Evolutionary conservation across 2,797 vertebrate species (phyloP), one percentile per base, ranked within the genome.

Genomic region (Heteromormyrus szaboi): DNA sequence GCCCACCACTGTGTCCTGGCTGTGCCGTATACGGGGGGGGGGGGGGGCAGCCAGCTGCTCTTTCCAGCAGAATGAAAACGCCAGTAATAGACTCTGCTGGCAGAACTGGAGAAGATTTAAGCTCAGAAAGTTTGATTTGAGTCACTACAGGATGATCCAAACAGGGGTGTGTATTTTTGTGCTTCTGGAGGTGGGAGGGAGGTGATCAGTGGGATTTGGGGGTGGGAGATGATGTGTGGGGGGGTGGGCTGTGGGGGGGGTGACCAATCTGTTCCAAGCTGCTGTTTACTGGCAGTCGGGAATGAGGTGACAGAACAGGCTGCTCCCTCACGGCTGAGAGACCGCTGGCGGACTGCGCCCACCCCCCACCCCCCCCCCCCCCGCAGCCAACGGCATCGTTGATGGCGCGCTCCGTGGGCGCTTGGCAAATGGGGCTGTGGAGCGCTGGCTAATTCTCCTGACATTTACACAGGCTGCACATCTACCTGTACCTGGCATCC

Each of bases 221-320:
- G 56, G 56, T 62, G n/a, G 22, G 59, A 62, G 59, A 25, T 62
- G 59, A 62, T 62, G 22, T 62, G 59, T 25, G 56, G 56, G 56
- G 56, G n/a, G 56, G 53, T 22, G 56, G n/a, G 56, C 2, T 22
- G 54, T 19, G 54, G 56, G 94, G 93, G 94, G 93, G 94, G 93
- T 92, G 94, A 44, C 94, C 95, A 95, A 95, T 96, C 94, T 95
- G 94, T 94, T 95, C 91, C 93, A 93, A 95, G 95, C 93, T 93
- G 95, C 95, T 65, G 89, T 89, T 53, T 19, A 17, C 86, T 94
- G 90, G 94, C 93, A 94, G 94, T 93, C 94, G 94, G 95, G 95
- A 94, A 94, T 93, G 92, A 95, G 94, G 93, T 95, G 93, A 95
- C 94, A 95, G 94, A 94, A 81, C 89, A 90, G 83, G 56, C 84